phyloP scores from a whole-genome alignment of 2,113 vertebrate genomes.

The Heterochromis multidens region DNA sequence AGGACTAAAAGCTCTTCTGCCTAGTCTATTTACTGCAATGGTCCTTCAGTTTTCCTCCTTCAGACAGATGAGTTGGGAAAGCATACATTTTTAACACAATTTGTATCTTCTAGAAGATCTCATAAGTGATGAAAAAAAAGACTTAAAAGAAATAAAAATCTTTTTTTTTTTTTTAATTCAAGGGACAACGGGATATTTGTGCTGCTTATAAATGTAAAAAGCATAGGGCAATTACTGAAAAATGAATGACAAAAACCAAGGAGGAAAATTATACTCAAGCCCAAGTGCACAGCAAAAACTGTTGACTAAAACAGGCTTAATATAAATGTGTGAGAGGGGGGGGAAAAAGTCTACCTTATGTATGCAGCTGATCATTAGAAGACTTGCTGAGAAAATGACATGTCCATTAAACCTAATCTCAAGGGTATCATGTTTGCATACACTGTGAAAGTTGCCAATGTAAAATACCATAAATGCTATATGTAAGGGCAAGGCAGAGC shows the following conservation, averaged over 20 bases:
- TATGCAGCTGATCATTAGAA: not conserved
- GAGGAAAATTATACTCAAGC: not conserved
- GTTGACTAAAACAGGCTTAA: not conserved
- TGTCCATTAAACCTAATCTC: not conserved
- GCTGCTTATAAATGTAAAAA: not conserved
- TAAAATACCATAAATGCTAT: not conserved
- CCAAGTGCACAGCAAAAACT: conserved; percentile 1
- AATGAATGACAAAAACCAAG: not conserved
- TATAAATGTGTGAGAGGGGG: not conserved
- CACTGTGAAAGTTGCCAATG: conserved; percentile 6
- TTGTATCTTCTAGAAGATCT: not conserved
- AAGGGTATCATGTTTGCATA: not conserved
- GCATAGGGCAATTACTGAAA: not conserved
- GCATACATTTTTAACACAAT: not conserved
- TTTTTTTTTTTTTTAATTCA: not conserved
- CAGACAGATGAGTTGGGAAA: not conserved
- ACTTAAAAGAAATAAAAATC: not conserved
- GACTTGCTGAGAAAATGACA: not conserved
- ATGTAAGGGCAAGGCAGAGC: not conserved
- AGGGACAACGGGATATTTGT: not conserved
- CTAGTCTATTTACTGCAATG: conserved; percentile 59
- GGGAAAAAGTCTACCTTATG: not conserved
- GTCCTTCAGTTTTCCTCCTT: conserved; percentile 26
- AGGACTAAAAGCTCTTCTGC: conserved; percentile 65
- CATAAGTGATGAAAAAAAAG: not conserved